Base-by-base conservation (phyloP, 2,113 vertebrate species). In the Gopherus evgoodei region DNA sequence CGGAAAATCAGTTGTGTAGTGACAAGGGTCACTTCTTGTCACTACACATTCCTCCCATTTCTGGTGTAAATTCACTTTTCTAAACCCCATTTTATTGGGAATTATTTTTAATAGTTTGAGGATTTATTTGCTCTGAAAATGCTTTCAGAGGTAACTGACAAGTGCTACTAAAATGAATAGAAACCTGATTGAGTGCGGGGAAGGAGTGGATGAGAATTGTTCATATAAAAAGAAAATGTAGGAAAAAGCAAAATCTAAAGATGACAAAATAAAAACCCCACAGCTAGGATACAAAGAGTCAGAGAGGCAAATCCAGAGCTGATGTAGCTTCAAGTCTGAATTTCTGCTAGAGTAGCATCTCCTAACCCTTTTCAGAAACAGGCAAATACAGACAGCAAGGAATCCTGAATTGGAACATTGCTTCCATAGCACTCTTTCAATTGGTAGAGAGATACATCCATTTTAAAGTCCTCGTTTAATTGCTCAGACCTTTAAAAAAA, bases 271-370 rank as follows among this genome's bases (percentile, higher is more conserved):
- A 78, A 44, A 44, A 44, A 78, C 42, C 42, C 5, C 75, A 78
- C 10, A 78, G 42, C 13, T 42, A 44, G 24, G 44, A 13, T 44
- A 47, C 5, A 76, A 76, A 11, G 5, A 27, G 27, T 69, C n/a
- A 0, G 0, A 84, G 35, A 44, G 22, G 4, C 38, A 29, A 3
- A 1, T 1, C 3, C 11, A 17, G 35, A 8, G 3, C 0, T 0
- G 11, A 2, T 7, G 2, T 13, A 13, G 3, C 4, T 6, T 8
- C 3, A 11, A 31, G 6, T 35, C 82, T 19, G 17, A 54, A 5
- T 17, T 86, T 31, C 31, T 4, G 27, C 0, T 1, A 5, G 1
- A 29, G 1, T 5, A 4, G 3, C 27, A 1, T 25, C 69, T 59
- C 6, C 42, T 76, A 2, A 7, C 1, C 69, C 2, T 31, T 19